A percentile compares a stretch with the other conserved stretches of the same genome.
These are phyloP conservation scores for Buceros bicornis DNA, from an alignment of 2,797 vertebrate species.

Conservation along the genomic window DNA sequence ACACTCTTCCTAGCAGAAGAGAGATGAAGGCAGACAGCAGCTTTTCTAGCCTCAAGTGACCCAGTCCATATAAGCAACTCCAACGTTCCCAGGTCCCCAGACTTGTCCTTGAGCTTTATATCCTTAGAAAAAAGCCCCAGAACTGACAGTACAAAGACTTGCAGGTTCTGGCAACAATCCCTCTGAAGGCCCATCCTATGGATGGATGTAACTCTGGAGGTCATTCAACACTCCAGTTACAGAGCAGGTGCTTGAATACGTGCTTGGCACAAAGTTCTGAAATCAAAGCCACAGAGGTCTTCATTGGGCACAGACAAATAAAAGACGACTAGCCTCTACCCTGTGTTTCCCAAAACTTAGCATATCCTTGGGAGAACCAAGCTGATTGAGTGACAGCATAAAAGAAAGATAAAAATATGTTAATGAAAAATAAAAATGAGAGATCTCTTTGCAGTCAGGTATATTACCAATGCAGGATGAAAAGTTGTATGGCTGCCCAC, in stretches of 20 bases:
- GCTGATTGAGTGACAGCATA: not conserved
- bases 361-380: not conserved
- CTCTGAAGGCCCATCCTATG: not conserved
- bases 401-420: not conserved
- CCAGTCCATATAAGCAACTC: not conserved
- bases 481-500: not conserved
- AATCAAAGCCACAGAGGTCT: not conserved
- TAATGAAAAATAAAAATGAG: not conserved
- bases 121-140: not conserved
- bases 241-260: not conserved
- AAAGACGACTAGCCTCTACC: not conserved
- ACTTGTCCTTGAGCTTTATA: not conserved
- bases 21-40: not conserved
- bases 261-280: not conserved
- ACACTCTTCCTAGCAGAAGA: not conserved
- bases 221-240: not conserved
- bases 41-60: not conserved
- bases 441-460: not conserved
- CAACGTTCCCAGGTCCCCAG: not conserved
- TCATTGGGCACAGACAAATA: not conserved
- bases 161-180: not conserved
- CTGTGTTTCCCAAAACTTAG: not conserved
- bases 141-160: not conserved
- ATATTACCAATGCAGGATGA: not conserved
- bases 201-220: not conserved